A percentile compares a stretch with the other conserved stretches of the same genome.
These are phyloP conservation scores for Perithous albicinctus DNA, from an alignment of 2,888 invertebrate genomes.

Conservation along the genomic window DNA sequence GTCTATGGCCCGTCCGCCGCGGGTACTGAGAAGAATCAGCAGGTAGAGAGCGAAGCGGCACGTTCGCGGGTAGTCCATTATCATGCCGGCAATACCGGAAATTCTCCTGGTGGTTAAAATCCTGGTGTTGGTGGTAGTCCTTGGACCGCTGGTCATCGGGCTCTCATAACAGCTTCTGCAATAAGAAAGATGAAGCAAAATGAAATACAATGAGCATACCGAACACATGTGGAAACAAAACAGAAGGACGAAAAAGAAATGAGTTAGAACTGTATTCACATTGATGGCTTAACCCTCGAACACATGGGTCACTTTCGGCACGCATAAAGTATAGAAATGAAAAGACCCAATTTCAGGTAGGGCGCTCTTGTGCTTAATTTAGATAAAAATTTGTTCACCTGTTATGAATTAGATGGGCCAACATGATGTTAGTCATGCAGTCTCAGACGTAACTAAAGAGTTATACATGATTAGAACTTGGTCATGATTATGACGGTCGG, in stretches of 20 bases:
- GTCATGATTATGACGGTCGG: neutral
- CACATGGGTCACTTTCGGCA: neutral
- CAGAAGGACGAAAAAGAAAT: neutral
- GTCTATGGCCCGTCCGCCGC: conserved; percentile 81
- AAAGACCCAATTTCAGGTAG: neutral
- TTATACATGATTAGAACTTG: too few relatives aligned
- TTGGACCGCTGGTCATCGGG: conserved; percentile 82
- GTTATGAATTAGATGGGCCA: neutral
- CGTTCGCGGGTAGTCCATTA: conserved; percentile 81
- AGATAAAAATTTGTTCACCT: neutral
- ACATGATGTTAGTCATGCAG: too few relatives aligned
- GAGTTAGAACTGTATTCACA: neutral
- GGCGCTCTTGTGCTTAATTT: neutral
- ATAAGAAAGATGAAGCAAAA: conserved; percentile 63
- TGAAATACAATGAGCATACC: conserved; percentile 4
- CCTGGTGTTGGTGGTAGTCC: conserved; percentile 68
- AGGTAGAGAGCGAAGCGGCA: conserved; percentile 80
- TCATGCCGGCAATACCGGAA: conserved; percentile 59
- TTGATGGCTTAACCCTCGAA: neutral
- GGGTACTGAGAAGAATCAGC: conserved; percentile 77
- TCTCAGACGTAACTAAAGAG: too few relatives aligned
- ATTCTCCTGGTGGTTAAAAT: conserved; percentile 27
- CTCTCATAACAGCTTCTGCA: conserved; percentile 82
- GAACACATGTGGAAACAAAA: neutral
- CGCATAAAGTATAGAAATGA: neutral